Conservation (phyloP, 2,113 vertebrate species). For the Arenaria interpres region DNA sequence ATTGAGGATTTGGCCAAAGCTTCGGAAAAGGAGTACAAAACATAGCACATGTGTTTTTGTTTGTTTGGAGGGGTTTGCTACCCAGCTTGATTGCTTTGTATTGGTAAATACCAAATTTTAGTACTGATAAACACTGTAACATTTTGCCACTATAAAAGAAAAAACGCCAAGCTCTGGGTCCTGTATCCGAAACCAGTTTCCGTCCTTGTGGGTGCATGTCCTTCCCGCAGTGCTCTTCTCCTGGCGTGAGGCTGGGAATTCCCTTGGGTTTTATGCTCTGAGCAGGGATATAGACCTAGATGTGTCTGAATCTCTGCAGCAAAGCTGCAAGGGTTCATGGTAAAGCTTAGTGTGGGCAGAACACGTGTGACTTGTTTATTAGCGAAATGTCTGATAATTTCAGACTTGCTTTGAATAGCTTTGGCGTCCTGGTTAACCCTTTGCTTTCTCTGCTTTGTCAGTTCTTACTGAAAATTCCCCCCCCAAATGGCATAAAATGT, state of each 20-base stretch:
- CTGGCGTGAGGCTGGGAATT: neutral
- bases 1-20: neutral
- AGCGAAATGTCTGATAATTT: neutral
- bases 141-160: neutral
- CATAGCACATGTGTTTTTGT: fast-evolving
- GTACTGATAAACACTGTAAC: neutral
- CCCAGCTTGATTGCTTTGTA: neutral
- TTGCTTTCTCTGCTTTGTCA: neutral
- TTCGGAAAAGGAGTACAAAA: neutral
- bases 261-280: neutral
- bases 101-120: neutral
- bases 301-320: neutral
- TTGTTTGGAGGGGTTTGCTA: neutral
- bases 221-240: neutral
- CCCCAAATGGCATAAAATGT: neutral
- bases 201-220: fast-evolving
- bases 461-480: neutral
- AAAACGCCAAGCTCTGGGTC: neutral
- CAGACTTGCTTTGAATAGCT: neutral
- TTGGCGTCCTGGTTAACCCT: neutral
- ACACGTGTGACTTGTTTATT: neutral
- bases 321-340: fast-evolving
- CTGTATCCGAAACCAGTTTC: neutral
- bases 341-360: neutral
- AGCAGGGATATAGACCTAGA: neutral